Conservation (phyloP, 37 sponge, comb jelly and placozoan species). For the Theonella swinhoei region DNA sequence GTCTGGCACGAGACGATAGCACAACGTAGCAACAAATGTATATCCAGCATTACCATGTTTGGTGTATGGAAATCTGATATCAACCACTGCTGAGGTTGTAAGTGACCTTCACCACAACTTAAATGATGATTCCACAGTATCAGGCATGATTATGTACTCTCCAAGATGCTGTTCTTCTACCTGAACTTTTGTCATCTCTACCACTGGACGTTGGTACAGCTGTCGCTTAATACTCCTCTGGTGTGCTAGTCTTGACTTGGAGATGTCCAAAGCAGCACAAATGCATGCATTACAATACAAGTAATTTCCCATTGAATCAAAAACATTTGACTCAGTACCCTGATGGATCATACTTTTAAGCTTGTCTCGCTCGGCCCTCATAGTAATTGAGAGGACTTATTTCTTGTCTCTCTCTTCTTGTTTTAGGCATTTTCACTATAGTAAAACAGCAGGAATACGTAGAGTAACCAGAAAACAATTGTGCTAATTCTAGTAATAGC, state of each 20-base stretch:
- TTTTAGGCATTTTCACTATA: no score
- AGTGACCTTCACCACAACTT: neutral
- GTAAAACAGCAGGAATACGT: no score
- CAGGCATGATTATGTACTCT: neutral
- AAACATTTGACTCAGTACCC: conserved; percentile 23
- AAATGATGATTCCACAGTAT: no score
- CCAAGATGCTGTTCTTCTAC: conserved; percentile 7
- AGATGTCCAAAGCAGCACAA: neutral
- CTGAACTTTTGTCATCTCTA: neutral
- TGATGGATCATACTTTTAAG: no score
- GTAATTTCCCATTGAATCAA: conserved; percentile 46
- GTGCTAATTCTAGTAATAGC: no score
- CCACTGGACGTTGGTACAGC: neutral
- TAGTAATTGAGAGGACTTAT: no score
- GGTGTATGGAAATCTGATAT: neutral
- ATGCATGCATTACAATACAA: conserved; percentile 11
- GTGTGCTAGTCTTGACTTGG: neutral
- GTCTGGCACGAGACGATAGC: no score
- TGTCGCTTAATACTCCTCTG: conserved; percentile 3
- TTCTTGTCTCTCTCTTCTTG: no score
- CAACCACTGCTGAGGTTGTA: neutral
- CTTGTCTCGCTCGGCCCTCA: no score
- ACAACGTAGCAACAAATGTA: neutral
- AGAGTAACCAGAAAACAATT: no score
- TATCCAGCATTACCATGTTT: conserved; percentile 10